Conservation (phyloP, 2,888 invertebrate genomes). For the Caenorhabditis sp. region DNA sequence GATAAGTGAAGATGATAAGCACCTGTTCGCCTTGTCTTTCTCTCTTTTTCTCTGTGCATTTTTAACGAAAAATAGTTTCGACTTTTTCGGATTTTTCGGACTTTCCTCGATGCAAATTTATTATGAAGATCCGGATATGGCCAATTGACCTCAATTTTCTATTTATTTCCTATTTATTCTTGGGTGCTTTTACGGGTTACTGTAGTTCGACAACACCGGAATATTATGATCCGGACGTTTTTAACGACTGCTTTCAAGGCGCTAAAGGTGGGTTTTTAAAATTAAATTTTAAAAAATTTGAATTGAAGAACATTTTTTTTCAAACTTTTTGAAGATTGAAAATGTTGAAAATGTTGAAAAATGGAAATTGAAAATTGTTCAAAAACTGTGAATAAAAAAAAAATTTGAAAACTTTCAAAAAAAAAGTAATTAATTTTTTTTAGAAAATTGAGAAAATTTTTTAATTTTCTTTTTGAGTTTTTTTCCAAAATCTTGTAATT, state of each 20-base stretch:
- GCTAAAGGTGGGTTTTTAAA: slow-evolving; percentile 20
- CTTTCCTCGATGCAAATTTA: slow-evolving; percentile 1
- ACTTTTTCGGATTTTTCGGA: too few relatives aligned
- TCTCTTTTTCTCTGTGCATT: background rate
- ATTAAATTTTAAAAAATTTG: background rate
- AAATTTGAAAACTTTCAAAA: too few relatives aligned
- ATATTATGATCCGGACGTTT: slow-evolving; percentile 32
- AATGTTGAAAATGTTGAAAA: background rate
- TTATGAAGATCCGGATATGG: slow-evolving; percentile 36
- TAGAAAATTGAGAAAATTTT: too few relatives aligned
- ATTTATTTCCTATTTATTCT: background rate
- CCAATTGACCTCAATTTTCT: slow-evolving; percentile 7
- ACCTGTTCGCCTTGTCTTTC: slow-evolving; percentile 27
- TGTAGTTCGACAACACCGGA: slow-evolving; percentile 14
- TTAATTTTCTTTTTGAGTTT: too few relatives aligned
- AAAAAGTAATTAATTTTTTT: too few relatives aligned
- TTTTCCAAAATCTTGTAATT: too few relatives aligned
- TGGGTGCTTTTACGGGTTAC: slow-evolving; percentile 6
- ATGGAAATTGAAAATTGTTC: too few relatives aligned
- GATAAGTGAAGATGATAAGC: slow-evolving; percentile 58
- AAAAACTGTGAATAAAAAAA: too few relatives aligned
- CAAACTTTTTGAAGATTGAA: background rate
- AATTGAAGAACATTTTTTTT: background rate
- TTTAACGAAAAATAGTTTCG: too few relatives aligned
- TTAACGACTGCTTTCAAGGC: slow-evolving; percentile 43